Base-by-base conservation (phyloP, 1,140 invertebrate species). In the Choristoneura fumiferana region DNA sequence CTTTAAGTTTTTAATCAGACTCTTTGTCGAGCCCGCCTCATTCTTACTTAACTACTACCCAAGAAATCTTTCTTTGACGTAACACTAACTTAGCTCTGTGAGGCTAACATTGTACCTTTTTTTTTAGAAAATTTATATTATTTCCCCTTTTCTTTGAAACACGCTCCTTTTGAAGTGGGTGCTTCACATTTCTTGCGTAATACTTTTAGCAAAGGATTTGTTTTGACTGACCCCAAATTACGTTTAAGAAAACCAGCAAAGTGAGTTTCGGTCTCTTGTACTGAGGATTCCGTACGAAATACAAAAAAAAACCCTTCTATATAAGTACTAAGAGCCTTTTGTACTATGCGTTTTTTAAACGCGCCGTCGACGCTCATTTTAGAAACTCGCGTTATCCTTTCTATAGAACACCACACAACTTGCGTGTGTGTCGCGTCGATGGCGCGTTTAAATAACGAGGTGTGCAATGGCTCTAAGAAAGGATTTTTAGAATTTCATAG, bases 31-130 rank as follows among this genome's bases (percentile, higher is more conserved):
- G 9, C 29, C 18, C 14, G 38, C 38, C n/a, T n/a, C 18, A 12
- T 45, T 10, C 8, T 49, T 29, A 6, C 43, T 33, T n/a, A 49
- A 49, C 43, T 22, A 49, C 10, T 18, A 0, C 9, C 17, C 22
- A 49, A 49, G 43, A 49, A 49, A 49, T 49, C 43, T 49, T 49
- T 49, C 43, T 49, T 49, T 49, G 43, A 49, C 43, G 43, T 29
- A 22, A 22, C 40, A 45, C 15, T 29, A 49, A 49, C 43, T 49
- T 49, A 22, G 43, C 43, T 22, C 4, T 49, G 22, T 29, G 22
- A 29, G 12, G 43, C 18, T 49, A 49, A 49, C 43, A 49, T 49
- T 22, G 12, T 49, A 49, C 43, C 37, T 37, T 45, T 49, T 49
- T 29, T 49, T n/a, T 14, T 49, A 18, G 18, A 49, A 49, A 49